Evolutionary conservation across 2,888 invertebrate genomes (phyloP), one percentile per base, ranked within the genome.

Genomic region (Eudasyphora cyanicolor): DNA sequence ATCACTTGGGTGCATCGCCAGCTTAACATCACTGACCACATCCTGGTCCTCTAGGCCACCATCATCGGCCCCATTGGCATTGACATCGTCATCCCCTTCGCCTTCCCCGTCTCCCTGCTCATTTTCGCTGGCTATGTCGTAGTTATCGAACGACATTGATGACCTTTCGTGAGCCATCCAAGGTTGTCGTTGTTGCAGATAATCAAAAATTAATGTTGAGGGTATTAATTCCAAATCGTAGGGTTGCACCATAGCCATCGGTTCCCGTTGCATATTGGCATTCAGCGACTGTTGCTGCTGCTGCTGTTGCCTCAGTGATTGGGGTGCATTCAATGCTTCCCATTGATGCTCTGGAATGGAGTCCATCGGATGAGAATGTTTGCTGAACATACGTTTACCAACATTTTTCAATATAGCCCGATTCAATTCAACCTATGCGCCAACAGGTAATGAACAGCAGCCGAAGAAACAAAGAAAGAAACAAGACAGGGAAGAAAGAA

Each of bases 331-430:
- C 8, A 60, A 80, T 7, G 79, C 82, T 54, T 87, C 86, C 54
- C 82, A 84, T 45, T 85, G 79, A 51, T 77, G 84, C 35, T 87
- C 83, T 69, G 84, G 69, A 51, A 85, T 78, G 70, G 86, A 80
- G 78, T 79, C 82, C 64, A 86, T 80, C 62, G 87, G 86, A 64
- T 86, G 81, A 73, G 82, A 79, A 32, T 85, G 85, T 70, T 82
- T 87, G 81, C 71, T 82, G 73, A 82, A 85, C 71, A 87, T 87
- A 90, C 97, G 94, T 92, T 97, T 97, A 87, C 97, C 97, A 86
- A 97, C 95, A 86, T 94, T 95, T 89, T 95, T 95, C 88, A 97
- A 92, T 89, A 96, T 94, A 86, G 95, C 94, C 79, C 96, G 93
- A 93, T 97, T 97, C 87, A 95, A 94, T 88, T 94, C 94, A 79